Base-by-base conservation (phyloP, 2,797 vertebrate genomes). In the Stomatorhinus walkeri region DNA sequence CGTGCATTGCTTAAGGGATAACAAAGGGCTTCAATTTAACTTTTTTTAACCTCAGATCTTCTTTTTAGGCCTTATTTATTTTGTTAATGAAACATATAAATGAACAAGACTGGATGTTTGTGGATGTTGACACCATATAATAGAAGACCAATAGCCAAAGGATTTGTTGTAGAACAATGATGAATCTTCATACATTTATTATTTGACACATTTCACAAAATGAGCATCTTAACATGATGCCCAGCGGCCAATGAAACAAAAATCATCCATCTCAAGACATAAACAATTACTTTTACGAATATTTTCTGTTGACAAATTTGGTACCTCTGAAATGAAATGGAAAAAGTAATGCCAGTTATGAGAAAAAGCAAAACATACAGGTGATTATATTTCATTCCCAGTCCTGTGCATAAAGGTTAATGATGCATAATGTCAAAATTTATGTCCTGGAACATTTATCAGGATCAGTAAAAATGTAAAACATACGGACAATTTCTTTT, bases 371-470 rank as follows among this genome's bases (percentile, higher is more conserved):
- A 90, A 91, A 91, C 91, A 51, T 90, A 91, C 91, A 89, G 86
- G 90, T 90, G 85, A 76, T 93, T 91, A 90, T 91, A 93, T 91
- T 91, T 91, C 79, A 88, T 89, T 46, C 85, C 89, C 40, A 83
- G 51, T 88, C 91, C 86, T 91, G 72, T 88, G 64, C 89, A 56
- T 90, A 91, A 90, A 93, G 91, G 91, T 93, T 94, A 92, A 94
- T 92, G 91, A 91, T 92, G 92, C 91, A 92, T 94, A 93, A 93
- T 94, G 91, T 92, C 89, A 88, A 12, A 89, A 93, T 94, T 91
- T 92, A 92, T 94, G 89, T 83, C 49, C 49, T 54, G 85, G 54
- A 59, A 90, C 90, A 91, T 93, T 93, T 91, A 90, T 94, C 90
- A 90, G 86, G 90, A 91, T 92, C 91, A 92, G 90, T 49, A 43